phyloP scores from a whole-genome alignment of 2,888 invertebrate genomes.

The Augiades crinisus region DNA sequence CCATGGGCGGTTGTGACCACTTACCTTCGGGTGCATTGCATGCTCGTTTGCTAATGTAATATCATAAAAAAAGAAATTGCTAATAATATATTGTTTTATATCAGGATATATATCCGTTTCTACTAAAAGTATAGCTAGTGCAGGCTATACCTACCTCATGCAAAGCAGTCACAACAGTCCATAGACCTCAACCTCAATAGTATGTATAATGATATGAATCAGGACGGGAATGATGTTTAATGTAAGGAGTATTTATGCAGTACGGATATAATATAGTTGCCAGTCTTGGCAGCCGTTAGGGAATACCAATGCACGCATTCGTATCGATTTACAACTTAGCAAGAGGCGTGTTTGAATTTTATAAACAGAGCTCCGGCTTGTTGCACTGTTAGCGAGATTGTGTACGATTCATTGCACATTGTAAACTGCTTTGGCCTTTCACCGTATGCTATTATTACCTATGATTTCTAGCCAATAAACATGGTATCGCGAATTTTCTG shows the following conservation, averaged over 20 bases:
- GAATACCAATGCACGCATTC: conserved; percentile 22
- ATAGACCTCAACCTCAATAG: too few species aligned
- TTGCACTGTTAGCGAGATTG: conserved; percentile 23
- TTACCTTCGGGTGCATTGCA: too few species aligned
- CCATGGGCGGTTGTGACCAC: too few species aligned
- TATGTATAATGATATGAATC: too few species aligned
- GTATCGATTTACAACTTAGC: conserved; percentile 23
- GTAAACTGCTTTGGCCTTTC: conserved; percentile 22
- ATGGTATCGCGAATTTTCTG: not conserved
- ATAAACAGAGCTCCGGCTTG: conserved; percentile 20
- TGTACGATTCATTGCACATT: conserved; percentile 24
- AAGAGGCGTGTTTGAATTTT: conserved; percentile 22
- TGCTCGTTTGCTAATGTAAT: too few species aligned
- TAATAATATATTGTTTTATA: too few species aligned
- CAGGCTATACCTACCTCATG: too few species aligned
- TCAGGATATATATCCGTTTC: too few species aligned
- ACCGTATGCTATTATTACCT: conserved; percentile 11
- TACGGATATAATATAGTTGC: conserved; percentile 18
- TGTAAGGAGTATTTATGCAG: conserved; percentile 15
- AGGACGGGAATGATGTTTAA: conserved; percentile 15
- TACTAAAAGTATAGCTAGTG: too few species aligned
- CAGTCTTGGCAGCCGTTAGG: conserved; percentile 21
- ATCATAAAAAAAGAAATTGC: too few species aligned
- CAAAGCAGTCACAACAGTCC: too few species aligned
- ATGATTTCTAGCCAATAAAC: not conserved